A percentile compares a stretch with the other conserved stretches of the same genome.
Conservation (phyloP, 2,888 invertebrate genomes). For the Pyrocoelia pectoralis region DNA sequence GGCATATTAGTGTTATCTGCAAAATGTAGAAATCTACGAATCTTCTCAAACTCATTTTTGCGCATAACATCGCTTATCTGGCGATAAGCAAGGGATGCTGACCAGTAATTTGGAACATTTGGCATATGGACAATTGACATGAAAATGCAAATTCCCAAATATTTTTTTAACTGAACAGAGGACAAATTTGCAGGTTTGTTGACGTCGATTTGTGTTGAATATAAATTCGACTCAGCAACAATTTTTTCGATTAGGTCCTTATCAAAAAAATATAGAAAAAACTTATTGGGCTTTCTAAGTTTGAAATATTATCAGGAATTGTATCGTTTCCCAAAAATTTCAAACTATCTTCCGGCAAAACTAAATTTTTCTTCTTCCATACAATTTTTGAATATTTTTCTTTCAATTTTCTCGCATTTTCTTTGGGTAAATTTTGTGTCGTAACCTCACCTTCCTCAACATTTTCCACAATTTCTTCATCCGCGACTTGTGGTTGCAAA, state of each 20-base stretch:
- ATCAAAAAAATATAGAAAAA: not conserved
- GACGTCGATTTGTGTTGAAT: not conserved
- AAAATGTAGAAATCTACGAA: too few relatives aligned
- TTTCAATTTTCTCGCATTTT: not conserved
- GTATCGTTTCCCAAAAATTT: not conserved
- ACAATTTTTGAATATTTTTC: not conserved
- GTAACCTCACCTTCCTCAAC: not conserved
- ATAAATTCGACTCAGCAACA: too few relatives aligned
- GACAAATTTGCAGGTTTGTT: not conserved
- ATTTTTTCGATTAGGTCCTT: not conserved
- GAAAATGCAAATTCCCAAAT: constrained; percentile 29
- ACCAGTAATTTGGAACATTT: constrained; percentile 33
- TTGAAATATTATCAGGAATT: not conserved
- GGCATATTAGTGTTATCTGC: constrained; percentile 24
- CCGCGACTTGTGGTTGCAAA: too few relatives aligned
- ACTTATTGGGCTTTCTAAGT: not conserved
- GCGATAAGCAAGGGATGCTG: too few relatives aligned
- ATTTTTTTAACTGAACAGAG: constrained; percentile 11
- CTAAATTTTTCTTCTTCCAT: not conserved
- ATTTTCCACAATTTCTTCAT: too few relatives aligned
- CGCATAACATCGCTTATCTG: too few relatives aligned
- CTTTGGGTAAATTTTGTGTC: not conserved
- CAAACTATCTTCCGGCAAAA: not conserved
- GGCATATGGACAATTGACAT: constrained; percentile 31
- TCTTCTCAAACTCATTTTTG: too few relatives aligned